Base-by-base conservation (phyloP, 2,797 vertebrate species). In the Phoxinus dragarum region DNA sequence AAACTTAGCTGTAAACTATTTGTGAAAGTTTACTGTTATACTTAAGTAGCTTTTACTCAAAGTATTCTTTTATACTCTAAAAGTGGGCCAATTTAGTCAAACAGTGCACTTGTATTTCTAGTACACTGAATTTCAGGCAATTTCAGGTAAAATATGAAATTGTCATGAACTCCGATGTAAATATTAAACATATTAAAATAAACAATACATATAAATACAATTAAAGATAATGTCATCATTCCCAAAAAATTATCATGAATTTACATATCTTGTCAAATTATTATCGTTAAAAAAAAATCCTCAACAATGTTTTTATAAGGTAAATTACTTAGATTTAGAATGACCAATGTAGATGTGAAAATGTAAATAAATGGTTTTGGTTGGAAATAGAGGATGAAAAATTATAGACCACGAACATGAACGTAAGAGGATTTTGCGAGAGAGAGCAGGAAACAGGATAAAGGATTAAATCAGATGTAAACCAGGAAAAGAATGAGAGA, bases 361-460 rank as follows among this genome's bases (percentile, higher is more conserved):
- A 42, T 72, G 27, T 72, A 34, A 82, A 73, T 73, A 61, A 73
- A 72, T 64, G 27, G 69, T 74, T 54, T 47, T 47, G 4, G 9
- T 10, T 64, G 81, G 81, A 69, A 82, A 82, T 44, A 64, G 69
- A 87, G 34, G 69, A 75, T 79, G 82, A 69, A 82, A 78, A 78
- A 86, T 79, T 87, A 87, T 81, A 85, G 75, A 74, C 84, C 17
- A 84, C 68, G 82, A 86, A 85, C 49, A 84, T 85, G 84, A 79
- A 82, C 11, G 10, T 90, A 87, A 89, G 85, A 89, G 88, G 86
- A 90, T 90, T 90, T n/a, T 86, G 78, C 69, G 79, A 75, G 66
- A 76, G 61, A 76, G 69, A 86, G 77, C 84, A 82, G 82, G 86
- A 87, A 86, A 78, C 68, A 72, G 68, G 61, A 56, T 71, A 80